Conservation (phyloP, 2,888 invertebrate genomes). For the Drosophila tanythrix region DNA sequence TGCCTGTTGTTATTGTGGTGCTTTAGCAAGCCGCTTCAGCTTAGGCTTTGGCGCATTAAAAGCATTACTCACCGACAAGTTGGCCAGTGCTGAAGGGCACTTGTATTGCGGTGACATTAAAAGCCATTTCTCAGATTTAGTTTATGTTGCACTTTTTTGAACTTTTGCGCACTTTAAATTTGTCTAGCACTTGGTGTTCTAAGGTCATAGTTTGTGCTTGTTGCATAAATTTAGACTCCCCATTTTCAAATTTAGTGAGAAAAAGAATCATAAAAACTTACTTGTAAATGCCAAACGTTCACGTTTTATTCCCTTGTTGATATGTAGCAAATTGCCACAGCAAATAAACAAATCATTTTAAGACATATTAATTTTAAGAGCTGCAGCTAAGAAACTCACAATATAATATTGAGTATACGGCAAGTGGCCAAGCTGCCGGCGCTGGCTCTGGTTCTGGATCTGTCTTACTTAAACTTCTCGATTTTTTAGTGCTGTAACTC, state of each 20-base stretch:
- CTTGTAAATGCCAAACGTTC: background rate
- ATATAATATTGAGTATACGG: conserved; percentile 41
- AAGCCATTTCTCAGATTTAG: conserved; percentile 33
- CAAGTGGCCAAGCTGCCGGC: conserved; percentile 15
- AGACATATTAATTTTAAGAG: conserved; percentile 37
- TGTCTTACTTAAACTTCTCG: conserved; percentile 13
- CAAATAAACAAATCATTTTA: conserved; percentile 44
- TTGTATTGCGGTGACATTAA: conserved; percentile 42
- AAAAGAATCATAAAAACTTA: too few species aligned
- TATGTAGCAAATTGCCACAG: conserved; percentile 6
- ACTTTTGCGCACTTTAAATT: conserved; percentile 5
- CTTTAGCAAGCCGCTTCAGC: conserved; percentile 35
- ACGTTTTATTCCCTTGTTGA: background rate
- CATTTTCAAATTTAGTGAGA: background rate
- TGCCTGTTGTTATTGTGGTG: conserved; percentile 32
- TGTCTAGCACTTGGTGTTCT: background rate
- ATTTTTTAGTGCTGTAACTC: background rate
- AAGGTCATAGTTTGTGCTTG: background rate
- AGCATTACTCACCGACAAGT: conserved; percentile 42
- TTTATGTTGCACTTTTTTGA: conserved; percentile 19
- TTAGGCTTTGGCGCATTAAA: conserved; percentile 55
- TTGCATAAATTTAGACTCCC: background rate
- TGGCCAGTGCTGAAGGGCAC: conserved; percentile 39
- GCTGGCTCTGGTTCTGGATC: background rate
- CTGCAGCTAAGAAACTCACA: conserved; percentile 22